These are phyloP conservation scores for Tenthredo livida DNA, from an alignment of 2,888 invertebrate species.

Conservation along the genomic window DNA sequence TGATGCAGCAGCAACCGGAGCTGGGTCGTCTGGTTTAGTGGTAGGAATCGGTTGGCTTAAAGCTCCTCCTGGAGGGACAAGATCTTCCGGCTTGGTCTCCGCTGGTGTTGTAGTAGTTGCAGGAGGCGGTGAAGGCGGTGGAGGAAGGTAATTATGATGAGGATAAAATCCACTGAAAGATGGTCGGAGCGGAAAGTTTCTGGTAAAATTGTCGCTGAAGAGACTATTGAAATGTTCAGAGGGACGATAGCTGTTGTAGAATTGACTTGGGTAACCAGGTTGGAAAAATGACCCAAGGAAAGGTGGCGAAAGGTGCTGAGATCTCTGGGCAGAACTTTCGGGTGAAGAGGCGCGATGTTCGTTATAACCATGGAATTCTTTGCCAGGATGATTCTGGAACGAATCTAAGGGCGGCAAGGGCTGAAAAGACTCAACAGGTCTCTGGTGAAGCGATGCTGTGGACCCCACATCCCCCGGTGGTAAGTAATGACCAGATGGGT, in stretches of 20 bases:
- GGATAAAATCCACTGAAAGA: slow-evolving; percentile 49
- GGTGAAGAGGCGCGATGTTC: not conserved
- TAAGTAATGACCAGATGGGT: not conserved
- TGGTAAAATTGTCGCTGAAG: slow-evolving; percentile 52
- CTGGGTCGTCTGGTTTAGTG: slow-evolving; percentile 22
- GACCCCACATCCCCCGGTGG: not conserved
- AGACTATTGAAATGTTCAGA: slow-evolving; percentile 45
- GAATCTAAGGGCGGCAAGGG: slow-evolving; percentile 33
- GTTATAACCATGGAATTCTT: slow-evolving; percentile 6
- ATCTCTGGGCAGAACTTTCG: not conserved
- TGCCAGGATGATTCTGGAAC: slow-evolving; percentile 24
- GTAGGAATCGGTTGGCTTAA: slow-evolving; percentile 33
- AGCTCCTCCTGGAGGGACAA: slow-evolving; percentile 1
- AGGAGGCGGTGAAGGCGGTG: slow-evolving; percentile 9
- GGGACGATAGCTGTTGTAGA: slow-evolving; percentile 39
- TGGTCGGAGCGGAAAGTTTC: slow-evolving; percentile 43
- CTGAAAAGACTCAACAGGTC: slow-evolving; percentile 5
- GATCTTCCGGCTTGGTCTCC: not conserved
- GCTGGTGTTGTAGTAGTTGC: not conserved
- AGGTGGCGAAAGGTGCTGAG: not conserved
- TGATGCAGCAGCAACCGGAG: slow-evolving; percentile 27
- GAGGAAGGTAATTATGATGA: slow-evolving; percentile 18
- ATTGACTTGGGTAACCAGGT: slow-evolving; percentile 3
- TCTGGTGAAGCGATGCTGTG: not conserved
- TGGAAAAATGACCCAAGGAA: slow-evolving; percentile 32